Evolutionary conservation across 1,140 invertebrate species (phyloP), one percentile per base, ranked within the genome.

Genomic region (Chrysoperla carnea): DNA sequence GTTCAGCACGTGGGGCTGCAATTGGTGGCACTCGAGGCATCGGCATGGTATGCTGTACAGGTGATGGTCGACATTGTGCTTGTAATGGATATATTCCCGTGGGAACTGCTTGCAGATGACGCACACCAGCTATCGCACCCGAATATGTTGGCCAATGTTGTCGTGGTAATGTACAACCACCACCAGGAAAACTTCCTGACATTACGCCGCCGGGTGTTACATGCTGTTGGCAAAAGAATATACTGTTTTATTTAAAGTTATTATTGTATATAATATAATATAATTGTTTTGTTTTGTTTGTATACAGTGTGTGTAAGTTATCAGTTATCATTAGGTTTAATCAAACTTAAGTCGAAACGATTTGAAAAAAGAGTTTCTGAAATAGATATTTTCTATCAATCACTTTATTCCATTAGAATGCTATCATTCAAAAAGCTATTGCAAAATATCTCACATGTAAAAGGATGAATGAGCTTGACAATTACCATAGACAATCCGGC

Each of bases 121-220:
- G 50, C 7, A 52, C 51, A 23, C 17, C 17, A 23, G 17, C 17
- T 23, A 56, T 49, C 27, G 50, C 54, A 44, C 52, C 56, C n/a
- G 52, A 49, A 41, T 63, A 64, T 39, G 54, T 47, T 6, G 62
- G 53, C 62, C 63, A 65, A 39, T 61, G 54, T 39, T 61, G 60
- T 9, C 68, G 55, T 6, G 69, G 69, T 43, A 71, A 55, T 6
- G 67, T 71, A 44, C 58, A 62, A 11, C 31, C 31, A 33, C 31
- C 31, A 33, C 31, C n/a, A 33, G 31, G 17, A 23, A 23, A 23
- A 23, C 17, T 23, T 23, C 17, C 17, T 23, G 17, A 5, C 17
- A 23, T 23, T 23, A 23, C 17, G 17, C 17, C 17, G 17, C 17
- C 17, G 17, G 17, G 17, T 23, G 17, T 23, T 23, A 29, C 54